phyloP scores from a whole-genome alignment of 2,113 vertebrate species.

The Megaceryle torquata region DNA sequence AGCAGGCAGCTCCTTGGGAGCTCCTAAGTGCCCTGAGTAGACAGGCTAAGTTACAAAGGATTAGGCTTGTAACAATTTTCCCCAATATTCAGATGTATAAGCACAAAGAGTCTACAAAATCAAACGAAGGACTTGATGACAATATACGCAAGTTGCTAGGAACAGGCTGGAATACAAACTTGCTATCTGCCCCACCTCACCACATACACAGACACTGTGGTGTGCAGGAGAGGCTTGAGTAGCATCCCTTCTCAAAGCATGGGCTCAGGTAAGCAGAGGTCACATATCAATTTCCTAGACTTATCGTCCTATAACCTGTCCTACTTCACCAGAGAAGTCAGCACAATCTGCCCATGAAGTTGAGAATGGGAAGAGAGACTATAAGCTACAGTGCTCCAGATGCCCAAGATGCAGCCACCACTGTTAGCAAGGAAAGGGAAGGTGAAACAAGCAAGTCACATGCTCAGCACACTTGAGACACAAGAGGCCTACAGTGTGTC shows the following conservation, averaged over 20 bases:
- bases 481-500: not conserved
- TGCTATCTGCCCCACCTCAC: not conserved
- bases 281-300: not conserved
- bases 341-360: not conserved
- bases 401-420: not conserved
- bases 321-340: not conserved
- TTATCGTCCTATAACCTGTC: not conserved
- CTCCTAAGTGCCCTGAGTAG: not conserved
- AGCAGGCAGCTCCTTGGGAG: not conserved
- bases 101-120: not conserved
- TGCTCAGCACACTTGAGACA: not conserved
- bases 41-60: not conserved
- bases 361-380: not conserved
- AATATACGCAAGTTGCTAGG: accelerated
- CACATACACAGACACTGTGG: not conserved
- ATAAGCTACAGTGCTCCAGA: not conserved
- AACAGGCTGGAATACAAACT: not conserved
- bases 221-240: not conserved
- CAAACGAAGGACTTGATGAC: not conserved
- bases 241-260: not conserved
- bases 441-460: not conserved
- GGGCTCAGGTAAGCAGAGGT: not conserved
- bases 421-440: not conserved
- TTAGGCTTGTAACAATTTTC: not conserved
- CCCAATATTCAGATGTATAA: not conserved